Conservation (phyloP, 1,140 invertebrate genomes). For the Drosophila parvula region DNA sequence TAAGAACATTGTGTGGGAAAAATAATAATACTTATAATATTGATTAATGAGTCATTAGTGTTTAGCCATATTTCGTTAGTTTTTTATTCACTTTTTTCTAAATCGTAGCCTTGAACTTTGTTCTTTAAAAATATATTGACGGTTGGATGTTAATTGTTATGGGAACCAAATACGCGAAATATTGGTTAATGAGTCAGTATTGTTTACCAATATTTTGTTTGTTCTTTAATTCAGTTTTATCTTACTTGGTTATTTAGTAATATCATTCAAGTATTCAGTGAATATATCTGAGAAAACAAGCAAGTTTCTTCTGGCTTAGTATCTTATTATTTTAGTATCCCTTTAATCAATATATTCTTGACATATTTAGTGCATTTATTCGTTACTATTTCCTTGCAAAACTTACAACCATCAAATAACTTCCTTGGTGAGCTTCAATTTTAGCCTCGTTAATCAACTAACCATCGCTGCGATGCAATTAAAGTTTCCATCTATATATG, state of each 20-base stretch:
- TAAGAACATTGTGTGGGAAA: not conserved
- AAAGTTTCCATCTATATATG: slow-evolving; percentile 33
- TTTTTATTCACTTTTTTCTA: not conserved
- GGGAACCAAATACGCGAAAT: no score
- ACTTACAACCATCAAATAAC: slow-evolving; percentile 4
- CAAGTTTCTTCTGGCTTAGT: no score
- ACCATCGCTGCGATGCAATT: slow-evolving; percentile 19
- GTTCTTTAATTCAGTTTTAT: not conserved
- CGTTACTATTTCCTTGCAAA: not conserved
- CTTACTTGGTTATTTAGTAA: no score
- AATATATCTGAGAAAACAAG: no score
- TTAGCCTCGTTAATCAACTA: slow-evolving; percentile 23
- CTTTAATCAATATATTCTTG: no score
- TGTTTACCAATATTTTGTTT: not conserved
- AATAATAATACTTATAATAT: not conserved
- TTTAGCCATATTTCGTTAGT: not conserved
- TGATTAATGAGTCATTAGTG: slow-evolving; percentile 10
- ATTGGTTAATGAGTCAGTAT: no score
- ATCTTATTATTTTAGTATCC: no score
- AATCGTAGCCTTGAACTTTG: not conserved
- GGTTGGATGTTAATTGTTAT: no score
- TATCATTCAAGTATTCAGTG: no score
- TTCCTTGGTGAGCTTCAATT: slow-evolving; percentile 1
- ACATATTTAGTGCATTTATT: not conserved
- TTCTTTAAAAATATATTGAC: not conserved